Evolutionary conservation across 1,140 invertebrate species (phyloP), one percentile per base, ranked within the genome.

Genomic region (Chrysopa pallens): DNA sequence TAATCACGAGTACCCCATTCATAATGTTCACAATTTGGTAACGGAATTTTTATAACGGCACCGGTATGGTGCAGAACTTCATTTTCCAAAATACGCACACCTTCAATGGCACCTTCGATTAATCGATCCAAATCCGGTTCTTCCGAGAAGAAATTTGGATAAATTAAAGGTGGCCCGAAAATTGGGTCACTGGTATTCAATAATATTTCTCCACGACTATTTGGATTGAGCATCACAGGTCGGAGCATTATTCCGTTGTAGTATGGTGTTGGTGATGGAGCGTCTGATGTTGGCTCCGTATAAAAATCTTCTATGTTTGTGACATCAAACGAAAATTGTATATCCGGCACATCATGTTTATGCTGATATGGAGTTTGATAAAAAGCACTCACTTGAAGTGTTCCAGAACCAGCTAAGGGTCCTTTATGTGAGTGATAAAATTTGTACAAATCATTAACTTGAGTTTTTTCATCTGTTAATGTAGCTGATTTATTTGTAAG

Each of bases 111-210:
- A 27, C 67, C 70, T 51, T 64, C 68, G 6, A 75, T 54, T 40
- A 74, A 56, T 9, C 60, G 63, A 11, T 61, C 42, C 14, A 74
- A 47, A 53, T 78, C 75, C n/a, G 61, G 56, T 38, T 54, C 44
- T 38, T 74, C 65, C n/a, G 69, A 46, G 36, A 79, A 69, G 49
- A 76, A 80, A 47, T 77, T 76, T 5, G 80, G 69, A 51, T 75
- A 69, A 38, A 85, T 72, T 23, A 73, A 44, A 5, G 82, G 83
- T 44, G 67, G 58, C 2, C 70, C 67, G 14, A 55, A 57, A 38
- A 57, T 42, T 50, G 80, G 70, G 70, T 74, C 65, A 3, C 55
- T 65, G 15, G 56, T 64, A 40, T 63, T 67, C 2, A 83, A 52
- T 46, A 61, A 49, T 8, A 83, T 63, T 11, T 56, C 56, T 8